These are phyloP conservation scores for Microplitis deprimator DNA, from an alignment of 2,888 invertebrate species.

Conservation along the genomic window DNA sequence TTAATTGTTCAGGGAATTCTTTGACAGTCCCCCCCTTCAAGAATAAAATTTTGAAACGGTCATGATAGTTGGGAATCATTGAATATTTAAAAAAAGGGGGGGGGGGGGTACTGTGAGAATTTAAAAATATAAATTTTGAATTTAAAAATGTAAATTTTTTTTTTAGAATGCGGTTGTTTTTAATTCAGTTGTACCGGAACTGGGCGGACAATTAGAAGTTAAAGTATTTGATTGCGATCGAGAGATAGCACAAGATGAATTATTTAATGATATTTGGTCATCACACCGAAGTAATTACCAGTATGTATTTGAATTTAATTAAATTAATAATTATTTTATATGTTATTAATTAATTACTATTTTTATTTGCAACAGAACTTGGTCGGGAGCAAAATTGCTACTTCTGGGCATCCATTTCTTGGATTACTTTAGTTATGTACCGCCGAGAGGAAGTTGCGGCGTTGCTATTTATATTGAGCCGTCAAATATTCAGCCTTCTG, in stretches of 20 bases:
- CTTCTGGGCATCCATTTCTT: slow-evolving; percentile 63
- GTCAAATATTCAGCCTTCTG: slow-evolving; percentile 56
- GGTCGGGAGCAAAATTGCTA: slow-evolving; percentile 60
- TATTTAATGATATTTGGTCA: slow-evolving; percentile 60
- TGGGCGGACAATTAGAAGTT: slow-evolving; percentile 61
- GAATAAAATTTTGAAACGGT: too few relatives aligned
- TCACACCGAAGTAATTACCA: slow-evolving; percentile 66
- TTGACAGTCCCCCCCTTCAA: too few relatives aligned
- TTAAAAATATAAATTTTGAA: slow-evolving; percentile 9
- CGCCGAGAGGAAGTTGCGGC: slow-evolving; percentile 66
- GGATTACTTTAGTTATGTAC: slow-evolving; percentile 66
- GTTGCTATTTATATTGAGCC: slow-evolving; percentile 62
- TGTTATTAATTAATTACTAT: slow-evolving; percentile 9
- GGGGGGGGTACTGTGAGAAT: too few relatives aligned
- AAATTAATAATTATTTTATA: neutral
- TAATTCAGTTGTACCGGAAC: slow-evolving; percentile 58
- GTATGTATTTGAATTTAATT: slow-evolving; percentile 51
- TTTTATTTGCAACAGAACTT: slow-evolving; percentile 54
- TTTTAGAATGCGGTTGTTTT: slow-evolving; percentile 57
- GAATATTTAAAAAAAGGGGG: too few relatives aligned
- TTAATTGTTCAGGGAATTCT: too few relatives aligned
- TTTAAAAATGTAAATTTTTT: neutral
- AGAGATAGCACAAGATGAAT: slow-evolving; percentile 55
- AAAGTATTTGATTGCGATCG: slow-evolving; percentile 65
- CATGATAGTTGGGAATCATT: too few relatives aligned